Conservation (phyloP, 2,797 vertebrate genomes). For the Australoheros facetus region DNA sequence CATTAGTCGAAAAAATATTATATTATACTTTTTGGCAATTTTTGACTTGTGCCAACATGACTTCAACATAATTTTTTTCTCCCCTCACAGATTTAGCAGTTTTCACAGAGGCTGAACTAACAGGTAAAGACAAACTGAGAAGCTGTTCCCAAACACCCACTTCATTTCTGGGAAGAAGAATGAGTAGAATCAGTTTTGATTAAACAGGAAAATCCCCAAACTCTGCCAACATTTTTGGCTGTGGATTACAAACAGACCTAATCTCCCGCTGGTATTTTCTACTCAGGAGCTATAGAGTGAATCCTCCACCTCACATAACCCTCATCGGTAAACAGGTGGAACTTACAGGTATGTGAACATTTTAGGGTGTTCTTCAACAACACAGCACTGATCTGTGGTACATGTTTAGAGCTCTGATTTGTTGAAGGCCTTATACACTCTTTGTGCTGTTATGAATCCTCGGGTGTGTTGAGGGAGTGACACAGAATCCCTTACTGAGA, state of each 20-base stretch:
- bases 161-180: slow-evolving; percentile 61
- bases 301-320: slow-evolving; percentile 22
- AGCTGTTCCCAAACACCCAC: slow-evolving; percentile 21
- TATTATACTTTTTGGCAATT: neutral
- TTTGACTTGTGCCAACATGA: neutral
- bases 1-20: neutral
- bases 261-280: slow-evolving; percentile 55
- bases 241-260: slow-evolving; percentile 70
- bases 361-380: neutral
- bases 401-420: neutral
- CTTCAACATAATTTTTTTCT: neutral
- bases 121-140: slow-evolving; percentile 46
- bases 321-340: slow-evolving; percentile 18
- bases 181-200: slow-evolving; percentile 67
- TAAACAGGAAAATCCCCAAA: slow-evolving; percentile 62
- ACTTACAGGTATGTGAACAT: slow-evolving; percentile 10
- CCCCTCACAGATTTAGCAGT: neutral
- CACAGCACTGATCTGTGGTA: neutral
- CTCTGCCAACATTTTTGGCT: slow-evolving; percentile 42
- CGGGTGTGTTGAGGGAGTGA: slow-evolving; percentile 52
- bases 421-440: slow-evolving; percentile 7
- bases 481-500: slow-evolving; percentile 64
- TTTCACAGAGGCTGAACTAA: neutral
- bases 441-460: slow-evolving; percentile 32
- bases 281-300: slow-evolving; percentile 26